Percentiles rank a stretch among this genome's conserved stretches.
Evolutionary conservation across 2,797 vertebrate genomes (phyloP).

Genomic region (Etheostoma perlongum): DNA sequence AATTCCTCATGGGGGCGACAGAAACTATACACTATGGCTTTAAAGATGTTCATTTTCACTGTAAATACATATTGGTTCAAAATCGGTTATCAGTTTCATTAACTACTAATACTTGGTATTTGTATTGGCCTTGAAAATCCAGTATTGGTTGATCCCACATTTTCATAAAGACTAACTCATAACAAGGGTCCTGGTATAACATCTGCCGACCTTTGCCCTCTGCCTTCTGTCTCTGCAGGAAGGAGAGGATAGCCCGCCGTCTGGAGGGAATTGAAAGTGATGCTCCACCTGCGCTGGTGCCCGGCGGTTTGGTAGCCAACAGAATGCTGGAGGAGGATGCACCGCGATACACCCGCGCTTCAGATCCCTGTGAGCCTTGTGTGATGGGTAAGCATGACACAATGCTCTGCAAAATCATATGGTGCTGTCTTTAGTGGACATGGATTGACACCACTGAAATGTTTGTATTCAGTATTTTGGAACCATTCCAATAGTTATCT

Average conservation of each 20-base stretch:
- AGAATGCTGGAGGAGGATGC: constrained; percentile 95
- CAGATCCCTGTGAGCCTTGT: constrained; percentile 93
- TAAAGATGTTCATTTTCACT: too few relatives aligned
- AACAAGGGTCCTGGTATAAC: background rate
- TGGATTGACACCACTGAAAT: background rate
- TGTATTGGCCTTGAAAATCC: too few relatives aligned
- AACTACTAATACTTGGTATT: too few relatives aligned
- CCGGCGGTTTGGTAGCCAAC: constrained; percentile 92
- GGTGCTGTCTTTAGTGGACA: background rate
- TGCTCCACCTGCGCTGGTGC: constrained; percentile 87
- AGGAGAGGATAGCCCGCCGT: constrained; percentile 95
- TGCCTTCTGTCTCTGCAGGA: constrained; percentile 80
- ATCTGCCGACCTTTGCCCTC: background rate
- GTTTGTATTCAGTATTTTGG: background rate
- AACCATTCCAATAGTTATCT: background rate
- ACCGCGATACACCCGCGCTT: constrained; percentile 93
- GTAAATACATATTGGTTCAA: too few relatives aligned
- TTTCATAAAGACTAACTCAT: background rate
- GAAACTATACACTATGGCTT: too few relatives aligned
- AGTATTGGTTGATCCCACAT: too few relatives aligned
- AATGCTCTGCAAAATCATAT: constrained; percentile 3
- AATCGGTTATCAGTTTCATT: too few relatives aligned
- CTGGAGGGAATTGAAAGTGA: constrained; percentile 96
- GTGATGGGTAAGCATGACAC: constrained; percentile 82
- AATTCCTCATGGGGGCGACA: too few relatives aligned